Base-by-base conservation (phyloP, 2,113 vertebrate species). In the Spilogale gracilis region DNA sequence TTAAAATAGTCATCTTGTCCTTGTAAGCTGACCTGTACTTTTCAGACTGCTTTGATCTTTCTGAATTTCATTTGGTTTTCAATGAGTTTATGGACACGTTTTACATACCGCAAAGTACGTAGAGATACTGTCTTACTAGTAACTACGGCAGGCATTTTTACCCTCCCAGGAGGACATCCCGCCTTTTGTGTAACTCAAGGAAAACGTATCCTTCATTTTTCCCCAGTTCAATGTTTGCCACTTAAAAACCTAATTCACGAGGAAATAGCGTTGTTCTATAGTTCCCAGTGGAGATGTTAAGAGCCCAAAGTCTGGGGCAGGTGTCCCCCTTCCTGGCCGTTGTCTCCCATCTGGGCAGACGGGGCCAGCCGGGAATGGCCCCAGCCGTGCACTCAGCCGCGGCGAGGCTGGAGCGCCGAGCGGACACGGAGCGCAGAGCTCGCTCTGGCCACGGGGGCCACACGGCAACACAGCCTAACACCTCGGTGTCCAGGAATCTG, bases 51-150 rank as follows among this genome's bases (percentile, higher is more conserved):
- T 61, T 90, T 89, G 13, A 16, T 69, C 73, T 86, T 93, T 94
- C 76, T 23, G 81, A 97, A 94, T 88, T n/a, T 91, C 43, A 67
- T 60, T 91, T 81, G 20, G 76, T 74, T 52, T 94, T 91, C 21
- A 38, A 0, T 45, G 43, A 93, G 30, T 89, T 95, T 52, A 32
- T 89, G 21, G 88, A 90, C 84, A 82, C 87, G 38, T 54, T 94
- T 92, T 74, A 52, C 81, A 80, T 3, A 67, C 76, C 78, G 27
- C 9, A 95, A 84, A 95, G 65, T 27, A 58, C 50, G 54, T 43
- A 20, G 71, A 80, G 85, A 74, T 89, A 43, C 6, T 45, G 6
- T 63, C 5, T 88, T 88, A 17, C 63, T 94, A n/a, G 23, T 54
- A 69, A 83, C n/a, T 61, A 48, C 18, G n/a, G 18, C 45, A 61